These are phyloP conservation scores for Metopolophium dirhodum DNA, from an alignment of 1,140 invertebrate species.

Conservation along the genomic window DNA sequence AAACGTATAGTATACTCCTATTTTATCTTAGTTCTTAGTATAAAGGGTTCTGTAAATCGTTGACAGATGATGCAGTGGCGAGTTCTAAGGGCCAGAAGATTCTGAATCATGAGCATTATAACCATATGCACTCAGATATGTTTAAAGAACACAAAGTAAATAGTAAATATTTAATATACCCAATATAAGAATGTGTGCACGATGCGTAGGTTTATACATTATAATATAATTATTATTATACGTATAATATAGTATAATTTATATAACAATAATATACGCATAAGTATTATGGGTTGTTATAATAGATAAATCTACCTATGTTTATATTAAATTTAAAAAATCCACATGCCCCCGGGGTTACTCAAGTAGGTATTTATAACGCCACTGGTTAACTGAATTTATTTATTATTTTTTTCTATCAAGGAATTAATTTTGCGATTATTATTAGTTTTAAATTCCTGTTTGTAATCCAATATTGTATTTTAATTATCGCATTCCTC, in stretches of 20 bases:
- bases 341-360: background rate
- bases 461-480: conserved; percentile 3
- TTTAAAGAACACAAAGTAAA: background rate
- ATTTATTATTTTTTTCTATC: background rate
- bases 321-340: background rate
- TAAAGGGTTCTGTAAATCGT: background rate
- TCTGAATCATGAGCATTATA: background rate
- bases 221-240: background rate
- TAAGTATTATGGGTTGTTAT: background rate
- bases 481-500: background rate
- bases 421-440: background rate
- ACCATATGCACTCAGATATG: background rate
- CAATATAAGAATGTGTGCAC: background rate
- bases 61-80: background rate
- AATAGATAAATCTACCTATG: background rate
- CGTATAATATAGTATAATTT: background rate
- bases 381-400: background rate
- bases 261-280: background rate
- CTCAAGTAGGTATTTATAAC: background rate
- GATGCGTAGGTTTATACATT: background rate
- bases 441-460: background rate
- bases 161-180: background rate
- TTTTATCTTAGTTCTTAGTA: background rate
- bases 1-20: background rate
- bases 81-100: background rate